Percentiles rank a stretch among this genome's conserved stretches.
Evolutionary conservation across 2,113 vertebrate species (phyloP).

Genomic region (Synodontis membranacea): DNA sequence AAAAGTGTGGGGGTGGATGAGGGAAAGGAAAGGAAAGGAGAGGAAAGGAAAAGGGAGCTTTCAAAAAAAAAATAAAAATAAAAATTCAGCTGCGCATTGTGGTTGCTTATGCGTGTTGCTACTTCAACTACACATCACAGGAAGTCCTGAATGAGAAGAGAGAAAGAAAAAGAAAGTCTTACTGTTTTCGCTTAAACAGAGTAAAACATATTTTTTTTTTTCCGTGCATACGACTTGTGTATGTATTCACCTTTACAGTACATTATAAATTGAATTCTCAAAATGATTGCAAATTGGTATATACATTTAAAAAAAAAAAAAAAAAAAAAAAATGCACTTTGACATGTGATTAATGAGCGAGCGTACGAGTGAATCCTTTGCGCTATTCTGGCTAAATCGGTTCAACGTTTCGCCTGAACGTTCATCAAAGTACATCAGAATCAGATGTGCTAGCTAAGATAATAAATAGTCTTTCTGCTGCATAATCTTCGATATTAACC

Average conservation of each 20-base stretch:
- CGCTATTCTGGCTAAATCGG: conserved; percentile 53
- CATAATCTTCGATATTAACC: conserved; percentile 26
- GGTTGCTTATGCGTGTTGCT: conserved; percentile 63
- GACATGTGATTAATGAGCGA: conserved; percentile 22
- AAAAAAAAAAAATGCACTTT: conserved; percentile 54
- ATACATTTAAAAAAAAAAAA: too few species aligned
- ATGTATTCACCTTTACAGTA: conserved; percentile 54
- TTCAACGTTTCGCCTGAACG: neutral
- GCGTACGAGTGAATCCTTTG: conserved; percentile 36
- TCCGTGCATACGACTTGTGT: conserved; percentile 22
- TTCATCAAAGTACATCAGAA: neutral
- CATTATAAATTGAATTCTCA: conserved; percentile 55
- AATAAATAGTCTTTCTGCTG: conserved; percentile 37
- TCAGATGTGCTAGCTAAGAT: conserved; percentile 4
- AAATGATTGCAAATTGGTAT: conserved; percentile 55
- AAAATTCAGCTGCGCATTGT: conserved; percentile 57
- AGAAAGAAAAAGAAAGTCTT: conserved; percentile 65
- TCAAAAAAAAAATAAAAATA: too few species aligned
- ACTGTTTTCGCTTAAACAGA: conserved; percentile 60
- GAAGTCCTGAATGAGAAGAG: conserved; percentile 66
- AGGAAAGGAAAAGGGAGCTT: neutral
- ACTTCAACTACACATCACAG: conserved; percentile 69
- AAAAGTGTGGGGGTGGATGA: neutral
- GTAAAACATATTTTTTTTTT: conserved; percentile 50
- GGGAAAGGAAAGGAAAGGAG: neutral